Evolutionary conservation across 2,888 invertebrate species (phyloP), one percentile per base, ranked within the genome.

Genomic region (Cerceris rybyensis): DNA sequence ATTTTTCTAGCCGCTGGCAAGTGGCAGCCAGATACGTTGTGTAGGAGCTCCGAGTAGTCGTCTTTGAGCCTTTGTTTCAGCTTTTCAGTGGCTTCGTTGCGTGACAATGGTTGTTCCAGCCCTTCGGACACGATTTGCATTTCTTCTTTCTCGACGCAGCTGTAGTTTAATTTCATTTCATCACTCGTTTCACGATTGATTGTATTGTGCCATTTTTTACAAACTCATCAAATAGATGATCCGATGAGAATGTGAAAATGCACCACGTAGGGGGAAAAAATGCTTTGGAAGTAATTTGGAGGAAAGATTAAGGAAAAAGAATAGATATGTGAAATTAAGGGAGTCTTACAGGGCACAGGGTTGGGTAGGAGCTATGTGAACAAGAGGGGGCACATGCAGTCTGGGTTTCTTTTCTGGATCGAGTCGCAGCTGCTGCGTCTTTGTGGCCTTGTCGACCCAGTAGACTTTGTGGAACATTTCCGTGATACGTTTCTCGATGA

Each of bases 401-500:
- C 87, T 90, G 14, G 89, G 88, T 70, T 90, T 92, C 54, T 89
- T 88, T 7, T 90, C 90, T 71, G 91, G 91, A 59, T 93, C 92
- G 16, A 93, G 80, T 65, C 87, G 88, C 8, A 87, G 67, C 11
- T 88, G 86, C 43, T 90, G 88, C n/a, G 80, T 50, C 55, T 88
- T 92, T 0, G 86, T 84, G 7, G 89, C 88, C 78, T 85, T 91
- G 71, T 92, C 92, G 68, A 90, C 81, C 90, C 90, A 93, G 80
- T 93, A 92, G n/a, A 93, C 94, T 66, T 94, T 93, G 82, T 93
- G 93, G 63, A 96, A 93, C 79, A 96, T 94, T 85, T 96, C 95
- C 46, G 94, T 94, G 14, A 96, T 95, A 71, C 95, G 95, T 89
- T 96, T 95, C 89, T 98, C 97, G 81, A 98, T 94, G 55, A 97